Conservation (phyloP, 1,140 invertebrate species). For the Pentalonia nigronervosa region DNA sequence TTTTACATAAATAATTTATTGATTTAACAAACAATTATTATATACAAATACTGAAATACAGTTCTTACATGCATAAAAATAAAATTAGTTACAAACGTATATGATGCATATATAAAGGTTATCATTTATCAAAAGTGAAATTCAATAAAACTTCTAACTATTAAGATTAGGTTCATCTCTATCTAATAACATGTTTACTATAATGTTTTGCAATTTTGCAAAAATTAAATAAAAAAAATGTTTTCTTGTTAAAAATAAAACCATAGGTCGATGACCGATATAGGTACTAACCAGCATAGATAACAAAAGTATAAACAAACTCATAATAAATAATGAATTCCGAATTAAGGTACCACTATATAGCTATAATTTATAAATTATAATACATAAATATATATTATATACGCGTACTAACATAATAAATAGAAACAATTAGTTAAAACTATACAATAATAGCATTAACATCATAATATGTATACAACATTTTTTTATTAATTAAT, state of each 20-base stretch:
- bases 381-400: not conserved
- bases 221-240: not conserved
- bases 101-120: not conserved
- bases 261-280: not conserved
- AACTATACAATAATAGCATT: not conserved
- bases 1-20: not conserved
- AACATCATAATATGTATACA: not conserved
- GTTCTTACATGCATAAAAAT: not conserved
- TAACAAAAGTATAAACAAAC: not conserved
- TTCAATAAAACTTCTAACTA: not conserved
- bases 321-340: not conserved
- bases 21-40: not conserved
- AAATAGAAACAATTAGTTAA: not conserved
- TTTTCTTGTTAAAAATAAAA: not conserved
- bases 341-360: not conserved
- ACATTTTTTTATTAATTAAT: not conserved
- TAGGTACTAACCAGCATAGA: not conserved
- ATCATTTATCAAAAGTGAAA: not conserved
- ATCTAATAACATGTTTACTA: not conserved
- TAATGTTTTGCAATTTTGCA: not conserved
- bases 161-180: not conserved
- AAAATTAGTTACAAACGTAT: not conserved
- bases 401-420: not conserved
- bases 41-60: not conserved
- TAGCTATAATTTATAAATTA: not conserved